Base-by-base conservation (phyloP, 2,797 vertebrate species). In the Pangasius djambal region DNA sequence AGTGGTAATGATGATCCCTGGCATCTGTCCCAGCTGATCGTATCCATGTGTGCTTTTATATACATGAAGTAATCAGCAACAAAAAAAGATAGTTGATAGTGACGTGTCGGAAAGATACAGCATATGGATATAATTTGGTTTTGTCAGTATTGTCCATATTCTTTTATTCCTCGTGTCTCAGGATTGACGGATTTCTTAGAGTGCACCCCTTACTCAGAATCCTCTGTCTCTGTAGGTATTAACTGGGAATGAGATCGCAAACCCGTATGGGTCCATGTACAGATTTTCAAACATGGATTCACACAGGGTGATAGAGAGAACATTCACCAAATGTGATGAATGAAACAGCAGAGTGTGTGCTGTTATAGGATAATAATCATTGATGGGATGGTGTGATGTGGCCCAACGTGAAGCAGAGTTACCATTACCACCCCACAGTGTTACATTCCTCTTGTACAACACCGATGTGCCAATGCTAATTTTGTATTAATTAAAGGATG, bases 11-110 rank as follows among this genome's bases (percentile, higher is more conserved):
- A 69, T 72, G 57, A 61, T 72, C 44, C 72, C 82, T 89, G 89
- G 87, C 78, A 81, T 89, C 65, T 15, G 63, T 79, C 72, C 72
- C 6, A 22, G 63, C 44, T 87, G 87, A 88, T 87, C 59, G 44
- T 25, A 59, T 89, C 90, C 87, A 74, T 89, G 72, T 90, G 88
- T 87, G 82, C 59, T 22, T 75, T 34, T 55, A 22, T 70, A 37
- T 40, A 6, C n/a, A 52, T 37, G 6, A 69, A 69, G 61, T 34
- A 9, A 44, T 57, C 7, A 25, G 28, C 34, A 55, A 52, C 22
- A 25, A 34, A 28, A 50, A 52, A 12, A 57, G 31, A 2, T 13
- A 34, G 63, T n/a, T 57, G 31, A 83, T 61, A 44, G 85, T n/a
- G 34, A 61, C 59, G 3, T 48, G 55, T 20, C 31, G 69, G 18